A percentile compares a stretch with the other conserved stretches of the same genome.
Conservation (phyloP, 2,113 vertebrate species). For the Dipodomys stephensi region DNA sequence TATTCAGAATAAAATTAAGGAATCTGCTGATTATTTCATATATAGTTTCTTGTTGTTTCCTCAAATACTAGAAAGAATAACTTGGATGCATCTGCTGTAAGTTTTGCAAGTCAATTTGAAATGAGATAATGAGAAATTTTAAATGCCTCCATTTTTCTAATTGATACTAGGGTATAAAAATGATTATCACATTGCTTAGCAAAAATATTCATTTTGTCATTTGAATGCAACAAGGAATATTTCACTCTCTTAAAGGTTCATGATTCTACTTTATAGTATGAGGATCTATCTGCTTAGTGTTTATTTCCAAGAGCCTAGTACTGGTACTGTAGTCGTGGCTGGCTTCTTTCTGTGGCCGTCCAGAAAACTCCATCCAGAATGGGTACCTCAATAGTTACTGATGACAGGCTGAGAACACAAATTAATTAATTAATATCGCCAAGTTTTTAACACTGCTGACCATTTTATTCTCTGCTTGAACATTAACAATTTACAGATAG, state of each 20-base stretch:
- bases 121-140: not conserved
- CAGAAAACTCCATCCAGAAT: not conserved
- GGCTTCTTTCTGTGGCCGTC: not conserved
- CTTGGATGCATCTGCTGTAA: not conserved
- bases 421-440: not conserved
- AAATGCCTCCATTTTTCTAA: not conserved
- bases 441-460: not conserved
- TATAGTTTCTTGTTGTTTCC: not conserved
- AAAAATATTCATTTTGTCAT: not conserved
- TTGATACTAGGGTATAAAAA: not conserved
- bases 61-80: not conserved
- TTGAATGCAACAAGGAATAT: not conserved
- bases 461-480: not conserved
- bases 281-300: not conserved
- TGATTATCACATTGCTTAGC: not conserved
- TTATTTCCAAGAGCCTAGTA: not conserved
- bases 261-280: not conserved
- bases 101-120: not conserved
- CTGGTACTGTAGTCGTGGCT: not conserved
- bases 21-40: not conserved
- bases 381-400: not conserved
- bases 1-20: constrained; percentile 63
- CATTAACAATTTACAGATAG: not conserved
- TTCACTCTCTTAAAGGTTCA: not conserved
- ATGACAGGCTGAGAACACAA: not conserved